A percentile compares a stretch with the other conserved stretches of the same genome.
phyloP scores from a whole-genome alignment of 2,113 vertebrate species.

The Dendrocopos noguchii region DNA sequence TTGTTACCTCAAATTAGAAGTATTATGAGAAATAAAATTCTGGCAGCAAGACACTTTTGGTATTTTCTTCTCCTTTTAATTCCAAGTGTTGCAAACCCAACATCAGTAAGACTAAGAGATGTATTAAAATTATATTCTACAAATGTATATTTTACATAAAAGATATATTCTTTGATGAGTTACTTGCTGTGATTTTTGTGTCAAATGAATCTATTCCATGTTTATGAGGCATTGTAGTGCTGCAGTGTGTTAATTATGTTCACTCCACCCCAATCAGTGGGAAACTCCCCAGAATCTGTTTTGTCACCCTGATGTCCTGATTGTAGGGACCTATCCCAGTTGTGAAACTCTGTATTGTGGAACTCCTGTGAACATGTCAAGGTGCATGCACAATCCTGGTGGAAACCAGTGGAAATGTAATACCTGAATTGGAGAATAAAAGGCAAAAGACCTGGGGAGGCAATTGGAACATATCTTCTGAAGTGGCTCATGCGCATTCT shows the following conservation, averaged over 20 bases:
- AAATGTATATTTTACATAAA: conserved; percentile 85
- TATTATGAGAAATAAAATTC: conserved; percentile 77
- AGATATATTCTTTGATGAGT: conserved; percentile 78
- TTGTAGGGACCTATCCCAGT: conserved; percentile 78
- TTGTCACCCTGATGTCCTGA: conserved; percentile 77
- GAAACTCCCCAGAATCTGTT: conserved; percentile 76
- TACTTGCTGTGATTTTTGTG: conserved; percentile 82
- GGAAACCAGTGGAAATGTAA: conserved; percentile 75
- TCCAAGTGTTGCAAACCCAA: conserved; percentile 53
- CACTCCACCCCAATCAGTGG: conserved; percentile 78
- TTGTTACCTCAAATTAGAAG: conserved; percentile 79
- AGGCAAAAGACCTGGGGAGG: conserved; percentile 72
- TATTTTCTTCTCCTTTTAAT: conserved; percentile 52
- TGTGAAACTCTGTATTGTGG: conserved; percentile 84
- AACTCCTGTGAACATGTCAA: conserved; percentile 87
- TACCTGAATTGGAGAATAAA: conserved; percentile 82
- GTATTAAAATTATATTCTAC: conserved; percentile 76
- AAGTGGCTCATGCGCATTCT: conserved; percentile 64
- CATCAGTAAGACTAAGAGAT: conserved; percentile 71
- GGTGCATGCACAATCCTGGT: conserved; percentile 85
- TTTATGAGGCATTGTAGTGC: conserved; percentile 80
- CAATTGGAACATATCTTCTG: conserved; percentile 68
- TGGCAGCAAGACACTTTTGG: conserved; percentile 63
- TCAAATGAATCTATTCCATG: conserved; percentile 77
- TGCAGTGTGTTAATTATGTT: conserved; percentile 80